Conservation (phyloP, 2,888 invertebrate genomes). For the Parnassius smintheus region DNA sequence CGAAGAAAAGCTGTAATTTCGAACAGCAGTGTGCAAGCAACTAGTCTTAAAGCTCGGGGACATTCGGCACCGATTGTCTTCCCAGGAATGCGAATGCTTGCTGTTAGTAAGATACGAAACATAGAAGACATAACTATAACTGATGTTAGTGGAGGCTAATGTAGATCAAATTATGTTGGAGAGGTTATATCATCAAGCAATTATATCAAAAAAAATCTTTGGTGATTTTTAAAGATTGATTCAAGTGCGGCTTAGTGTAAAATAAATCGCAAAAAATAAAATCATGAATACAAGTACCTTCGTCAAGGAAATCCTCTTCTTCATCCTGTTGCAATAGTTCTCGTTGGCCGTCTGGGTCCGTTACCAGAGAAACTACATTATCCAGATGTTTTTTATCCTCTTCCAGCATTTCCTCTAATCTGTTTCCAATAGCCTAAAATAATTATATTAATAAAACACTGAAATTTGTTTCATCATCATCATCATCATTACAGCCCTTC, state of each 20-base stretch:
- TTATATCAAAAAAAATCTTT: no score
- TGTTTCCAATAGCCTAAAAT: conserved; percentile 87
- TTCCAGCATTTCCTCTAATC: conserved; percentile 93
- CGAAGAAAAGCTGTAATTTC: conserved; percentile 98
- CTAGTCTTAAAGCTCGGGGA: conserved; percentile 92
- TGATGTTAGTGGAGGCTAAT: no score
- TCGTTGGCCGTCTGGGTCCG: conserved; percentile 89
- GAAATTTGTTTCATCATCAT: not conserved
- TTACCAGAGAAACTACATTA: conserved; percentile 84
- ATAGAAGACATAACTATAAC: not conserved
- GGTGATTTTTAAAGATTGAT: no score
- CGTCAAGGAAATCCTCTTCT: conserved; percentile 98
- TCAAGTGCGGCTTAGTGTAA: no score
- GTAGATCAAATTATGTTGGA: no score
- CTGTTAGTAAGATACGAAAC: conserved; percentile 52
- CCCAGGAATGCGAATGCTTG: conserved; percentile 83
- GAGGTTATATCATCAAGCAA: no score
- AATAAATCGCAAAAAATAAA: not conserved
- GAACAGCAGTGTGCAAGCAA: conserved; percentile 96
- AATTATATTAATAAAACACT: conserved; percentile 1
- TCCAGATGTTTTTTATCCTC: conserved; percentile 89
- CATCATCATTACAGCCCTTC: no score
- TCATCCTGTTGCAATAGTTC: conserved; percentile 91
- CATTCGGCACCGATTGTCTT: conserved; percentile 89
- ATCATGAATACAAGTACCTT: conserved; percentile 80